Evolutionary conservation across 2,113 vertebrate genomes (phyloP), one percentile per base, ranked within the genome.

Genomic region (Tylochromis polylepis): DNA sequence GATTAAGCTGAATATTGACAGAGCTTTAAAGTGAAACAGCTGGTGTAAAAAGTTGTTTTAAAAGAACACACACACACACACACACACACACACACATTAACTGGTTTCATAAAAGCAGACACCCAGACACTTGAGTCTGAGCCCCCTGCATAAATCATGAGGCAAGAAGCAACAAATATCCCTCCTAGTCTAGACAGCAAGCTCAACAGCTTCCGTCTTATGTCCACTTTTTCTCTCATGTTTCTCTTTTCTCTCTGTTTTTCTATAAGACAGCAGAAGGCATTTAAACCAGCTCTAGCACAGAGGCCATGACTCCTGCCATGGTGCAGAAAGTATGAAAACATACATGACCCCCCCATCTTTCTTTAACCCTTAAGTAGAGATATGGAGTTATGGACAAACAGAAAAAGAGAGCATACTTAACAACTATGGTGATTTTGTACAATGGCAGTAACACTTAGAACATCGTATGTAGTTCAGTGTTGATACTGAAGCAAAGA

Each of bases 101-200:
- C 8, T 62, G 43, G 43, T 51, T 79, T 75, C 27, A 91, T 43
- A 87, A 79, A 84, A 31, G 65, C 51, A 83, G 22, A 72, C 75
- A 87, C 82, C 11, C 59, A 75, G 65, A 82, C 36, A 67, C 79
- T 81, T 18, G 24, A 65, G 80, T 65, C 67, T 81, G 77, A 78
- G 58, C 36, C 79, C 43, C 41, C 83, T 85, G 51, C 51, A 87
- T 83, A 89, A 79, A 90, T 93, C 90, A 92, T 59, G 79, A 92
- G 83, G 86, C 83, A 90, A 85, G 87, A 85, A 94, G 91, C 87
- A 91, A 83, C 82, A 95, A 95, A 95, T 94, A 91, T 95, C 92
- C 94, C 92, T 88, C 70, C 91, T 93, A 53, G 95, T 94, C 92
- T 95, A 97, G 95, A 96, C 94, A 94, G 88, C 87, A 55, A 92